Percentiles rank a stretch among this genome's conserved stretches.
phyloP scores from a whole-genome alignment of 1,140 invertebrate species.

The Aphidius gifuensis region DNA sequence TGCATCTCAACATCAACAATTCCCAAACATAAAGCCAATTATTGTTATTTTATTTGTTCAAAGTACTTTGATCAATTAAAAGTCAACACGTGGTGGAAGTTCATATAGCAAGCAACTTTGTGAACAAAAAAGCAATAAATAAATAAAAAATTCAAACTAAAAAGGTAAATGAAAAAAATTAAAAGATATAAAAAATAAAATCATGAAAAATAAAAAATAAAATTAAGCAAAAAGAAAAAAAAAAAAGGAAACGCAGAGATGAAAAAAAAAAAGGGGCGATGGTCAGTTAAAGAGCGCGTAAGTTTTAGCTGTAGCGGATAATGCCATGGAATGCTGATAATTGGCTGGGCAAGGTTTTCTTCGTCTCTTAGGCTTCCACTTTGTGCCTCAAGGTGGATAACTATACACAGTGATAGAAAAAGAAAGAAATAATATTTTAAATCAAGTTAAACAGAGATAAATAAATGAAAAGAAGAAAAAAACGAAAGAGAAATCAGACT shows the following conservation, averaged over 20 bases:
- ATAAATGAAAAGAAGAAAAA: constrained; percentile 22
- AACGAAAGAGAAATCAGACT: constrained; percentile 17
- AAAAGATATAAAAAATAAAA: no score
- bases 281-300: constrained; percentile 41
- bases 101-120: no score
- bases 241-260: constrained; percentile 25
- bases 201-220: constrained; percentile 14
- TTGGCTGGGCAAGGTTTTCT: constrained; percentile 37
- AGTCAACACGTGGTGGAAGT: no score
- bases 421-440: constrained; percentile 5
- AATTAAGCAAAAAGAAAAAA: constrained; percentile 10
- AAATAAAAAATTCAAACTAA: no score
- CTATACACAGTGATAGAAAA: constrained; percentile 2
- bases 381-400: constrained; percentile 12
- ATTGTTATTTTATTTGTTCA: no score
- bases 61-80: no score
- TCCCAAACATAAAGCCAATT: no score
- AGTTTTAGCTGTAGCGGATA: constrained; percentile 40
- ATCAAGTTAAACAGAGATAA: constrained; percentile 22
- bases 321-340: constrained; percentile 50
- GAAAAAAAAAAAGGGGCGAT: constrained; percentile 30
- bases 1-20: no score
- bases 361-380: constrained; percentile 33
- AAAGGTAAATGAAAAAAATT: no score
- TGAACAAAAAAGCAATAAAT: no score